Conservation (phyloP, 2,888 invertebrate genomes). For the Xestia ashworthii region DNA sequence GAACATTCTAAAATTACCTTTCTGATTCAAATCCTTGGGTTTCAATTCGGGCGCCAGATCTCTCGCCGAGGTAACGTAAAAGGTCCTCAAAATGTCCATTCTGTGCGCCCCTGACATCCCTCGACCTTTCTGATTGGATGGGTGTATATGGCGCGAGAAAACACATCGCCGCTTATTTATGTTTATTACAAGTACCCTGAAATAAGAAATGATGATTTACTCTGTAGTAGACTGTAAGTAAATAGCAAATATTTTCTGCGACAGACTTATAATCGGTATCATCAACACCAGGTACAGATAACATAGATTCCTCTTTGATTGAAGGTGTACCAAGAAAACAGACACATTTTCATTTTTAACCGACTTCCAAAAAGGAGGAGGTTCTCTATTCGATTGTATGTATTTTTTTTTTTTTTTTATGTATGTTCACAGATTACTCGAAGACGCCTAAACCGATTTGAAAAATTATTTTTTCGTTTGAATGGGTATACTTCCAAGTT, state of each 20-base stretch:
- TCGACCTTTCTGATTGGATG: constrained; percentile 89
- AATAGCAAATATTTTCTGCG: background rate
- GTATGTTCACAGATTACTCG: no score
- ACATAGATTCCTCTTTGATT: no score
- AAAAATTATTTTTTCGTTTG: no score
- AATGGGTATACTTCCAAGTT: no score
- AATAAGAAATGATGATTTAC: constrained; percentile 50
- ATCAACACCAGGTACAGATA: background rate
- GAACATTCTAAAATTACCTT: constrained; percentile 66
- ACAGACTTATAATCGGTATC: background rate
- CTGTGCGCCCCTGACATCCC: constrained; percentile 92
- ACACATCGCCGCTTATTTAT: constrained; percentile 92
- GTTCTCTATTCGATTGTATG: no score
- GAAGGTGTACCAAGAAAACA: no score
- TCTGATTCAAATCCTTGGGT: constrained; percentile 66
- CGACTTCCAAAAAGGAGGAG: no score
- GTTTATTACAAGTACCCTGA: constrained; percentile 93
- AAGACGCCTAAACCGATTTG: no score
- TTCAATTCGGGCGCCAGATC: constrained; percentile 81
- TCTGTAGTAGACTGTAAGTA: background rate
- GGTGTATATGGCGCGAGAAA: constrained; percentile 92
- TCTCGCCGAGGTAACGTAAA: constrained; percentile 93
- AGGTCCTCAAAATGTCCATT: constrained; percentile 93
- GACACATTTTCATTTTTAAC: no score
- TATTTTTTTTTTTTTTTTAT: no score